Base-by-base conservation (phyloP, 2,113 vertebrate species). In the Asarcornis scutulata region DNA sequence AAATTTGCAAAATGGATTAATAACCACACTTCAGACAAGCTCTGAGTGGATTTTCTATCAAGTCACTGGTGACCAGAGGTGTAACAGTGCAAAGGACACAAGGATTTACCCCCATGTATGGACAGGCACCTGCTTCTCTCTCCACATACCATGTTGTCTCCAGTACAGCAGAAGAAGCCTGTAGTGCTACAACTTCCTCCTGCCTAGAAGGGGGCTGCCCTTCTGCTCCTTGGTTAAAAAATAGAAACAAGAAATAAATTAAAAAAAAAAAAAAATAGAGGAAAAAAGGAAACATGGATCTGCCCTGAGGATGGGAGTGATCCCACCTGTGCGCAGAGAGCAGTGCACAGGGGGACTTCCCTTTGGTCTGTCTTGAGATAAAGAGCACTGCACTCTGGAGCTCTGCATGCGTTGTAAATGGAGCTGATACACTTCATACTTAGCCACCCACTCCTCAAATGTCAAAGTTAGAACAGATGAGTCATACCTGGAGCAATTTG, bases 141-240 rank as follows among this genome's bases (percentile, higher is more conserved):
- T 59, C 66, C 18, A 4, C 0, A 1, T 10, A 18, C 38, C 42
- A 11, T 0, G 0, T 5, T 68, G 62, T 56, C 38, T 64, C 48
- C 9, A 22, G 42, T 0, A 0, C 34, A n/a, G 25, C 14, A 64
- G 74, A 4, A 82, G 62, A 67, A 76, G 42, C 14, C 38, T 25
- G 5, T 1, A 20, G 17, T 1, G 23, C 6, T 42, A 16, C 18
- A 59, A 23, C 13, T 26, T 9, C 22, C 13, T 52, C 20, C 7
- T 42, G n/a, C 17, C 4, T 1, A 3, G 80, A 60, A 69, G 7
- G 46, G 5, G 5, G 4, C 5, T 44, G 3, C 29, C 26, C 4
- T 66, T 86, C 58, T 88, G 11, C 48, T 83, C 20, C 34, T 86
- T 9, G 10, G 8, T 50, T 58, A 53, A 44, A 86, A 88, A 44